These are phyloP conservation scores for Sycophaga agraensis DNA, from an alignment of 1,140 invertebrate species.

Conservation along the genomic window DNA sequence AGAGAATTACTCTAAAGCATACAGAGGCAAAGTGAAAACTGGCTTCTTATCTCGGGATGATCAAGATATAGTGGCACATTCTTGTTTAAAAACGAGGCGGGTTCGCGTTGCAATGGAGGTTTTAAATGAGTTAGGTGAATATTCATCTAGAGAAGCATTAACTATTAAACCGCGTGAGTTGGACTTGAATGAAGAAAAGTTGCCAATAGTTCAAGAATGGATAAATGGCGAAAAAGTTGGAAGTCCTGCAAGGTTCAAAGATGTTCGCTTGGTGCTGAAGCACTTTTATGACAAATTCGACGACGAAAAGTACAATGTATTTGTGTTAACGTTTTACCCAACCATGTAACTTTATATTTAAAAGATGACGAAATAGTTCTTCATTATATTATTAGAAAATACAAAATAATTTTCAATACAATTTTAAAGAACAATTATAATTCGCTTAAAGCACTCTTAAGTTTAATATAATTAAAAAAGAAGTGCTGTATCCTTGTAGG, in stretches of 20 bases:
- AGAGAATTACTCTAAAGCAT: conserved; percentile 1
- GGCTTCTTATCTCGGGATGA: neutral
- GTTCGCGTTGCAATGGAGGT: neutral
- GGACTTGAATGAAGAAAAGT: neutral
- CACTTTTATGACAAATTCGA: conserved; percentile 12
- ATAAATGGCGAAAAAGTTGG: neutral
- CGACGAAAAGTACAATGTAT: neutral
- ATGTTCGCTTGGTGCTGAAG: neutral
- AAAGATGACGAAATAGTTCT: no score
- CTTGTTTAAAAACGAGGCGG: neutral
- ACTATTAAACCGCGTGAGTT: neutral
- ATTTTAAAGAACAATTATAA: no score
- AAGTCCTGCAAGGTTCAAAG: neutral
- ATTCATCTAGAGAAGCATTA: neutral
- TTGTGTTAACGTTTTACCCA: conserved; percentile 13
- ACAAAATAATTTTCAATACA: no score
- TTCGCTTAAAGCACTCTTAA: no score
- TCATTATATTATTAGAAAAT: no score
- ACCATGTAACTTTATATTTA: neutral
- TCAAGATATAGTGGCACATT: conserved; percentile 9
- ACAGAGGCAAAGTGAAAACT: neutral
- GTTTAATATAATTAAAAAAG: no score
- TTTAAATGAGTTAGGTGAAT: neutral
- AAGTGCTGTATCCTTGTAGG: no score
- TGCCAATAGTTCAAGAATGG: conserved; percentile 8